Conservation (phyloP, 30 jellyfish, hydroid and myxozoan genomes). For the Hydractinia symbiolongicarpus region DNA sequence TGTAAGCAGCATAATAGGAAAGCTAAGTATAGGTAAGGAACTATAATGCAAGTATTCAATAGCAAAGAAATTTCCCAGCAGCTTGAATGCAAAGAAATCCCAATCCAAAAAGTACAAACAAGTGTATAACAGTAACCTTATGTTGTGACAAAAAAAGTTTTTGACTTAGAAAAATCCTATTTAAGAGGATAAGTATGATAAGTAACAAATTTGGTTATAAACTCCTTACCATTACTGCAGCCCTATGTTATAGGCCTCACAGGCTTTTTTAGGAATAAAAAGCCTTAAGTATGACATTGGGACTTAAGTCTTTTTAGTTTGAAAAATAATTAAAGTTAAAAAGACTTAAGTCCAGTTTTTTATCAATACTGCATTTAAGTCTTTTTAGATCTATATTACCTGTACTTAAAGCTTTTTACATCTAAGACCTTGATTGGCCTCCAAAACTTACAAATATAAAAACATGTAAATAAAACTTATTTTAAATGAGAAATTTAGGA, state of each 20-base stretch:
- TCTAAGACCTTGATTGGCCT: background rate
- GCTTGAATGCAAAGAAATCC: conserved; percentile 2
- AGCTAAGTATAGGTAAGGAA: no score
- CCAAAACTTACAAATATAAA: no score
- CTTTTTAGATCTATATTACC: background rate
- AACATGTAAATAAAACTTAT: no score
- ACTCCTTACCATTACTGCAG: conserved; percentile 1
- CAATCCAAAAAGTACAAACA: background rate
- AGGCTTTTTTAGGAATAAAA: conserved; percentile 1
- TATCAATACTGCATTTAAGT: background rate
- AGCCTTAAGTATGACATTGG: background rate
- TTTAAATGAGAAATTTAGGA: no score
- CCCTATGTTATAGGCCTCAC: background rate
- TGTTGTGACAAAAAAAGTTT: background rate
- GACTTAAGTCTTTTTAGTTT: conserved; percentile 3
- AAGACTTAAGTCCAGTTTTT: conserved; percentile 1
- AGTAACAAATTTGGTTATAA: background rate
- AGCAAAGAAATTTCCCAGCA: background rate
- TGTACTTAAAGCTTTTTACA: conserved; percentile 9
- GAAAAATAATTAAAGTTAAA: background rate
- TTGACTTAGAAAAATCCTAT: background rate
- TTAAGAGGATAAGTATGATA: background rate
- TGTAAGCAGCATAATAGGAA: no score
- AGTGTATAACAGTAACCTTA: background rate
- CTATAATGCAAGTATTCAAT: no score